phyloP scores from a whole-genome alignment of 1,140 invertebrate species.

The Caenorhabditis inopinata region DNA sequence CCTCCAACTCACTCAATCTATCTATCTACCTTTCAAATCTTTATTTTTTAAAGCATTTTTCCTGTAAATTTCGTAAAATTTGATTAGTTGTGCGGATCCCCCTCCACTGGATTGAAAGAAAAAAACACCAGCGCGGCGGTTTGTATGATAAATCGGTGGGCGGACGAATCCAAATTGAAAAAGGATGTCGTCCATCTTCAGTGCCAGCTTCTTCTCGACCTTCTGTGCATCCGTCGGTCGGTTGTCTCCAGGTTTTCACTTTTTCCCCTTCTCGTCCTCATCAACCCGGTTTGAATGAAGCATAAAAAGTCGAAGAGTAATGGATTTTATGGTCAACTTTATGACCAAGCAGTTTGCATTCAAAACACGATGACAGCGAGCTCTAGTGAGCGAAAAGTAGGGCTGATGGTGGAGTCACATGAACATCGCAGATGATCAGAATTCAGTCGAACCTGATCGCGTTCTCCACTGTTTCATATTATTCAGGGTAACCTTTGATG shows the following conservation, averaged over 20 bases:
- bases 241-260: too few relatives aligned
- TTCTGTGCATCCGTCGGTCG: too few relatives aligned
- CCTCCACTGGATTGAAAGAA: not conserved
- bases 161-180: not conserved
- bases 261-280: not conserved
- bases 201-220: too few relatives aligned
- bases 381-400: too few relatives aligned
- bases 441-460: too few relatives aligned
- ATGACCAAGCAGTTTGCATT: constrained; percentile 2
- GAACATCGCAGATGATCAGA: not conserved
- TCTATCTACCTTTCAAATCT: constrained; percentile 13
- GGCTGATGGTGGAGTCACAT: not conserved
- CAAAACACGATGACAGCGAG: not conserved
- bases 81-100: not conserved
- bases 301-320: constrained; percentile 7
- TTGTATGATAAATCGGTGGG: not conserved
- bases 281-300: not conserved
- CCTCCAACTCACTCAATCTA: not conserved
- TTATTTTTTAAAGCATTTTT: not conserved
- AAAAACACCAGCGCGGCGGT: not conserved
- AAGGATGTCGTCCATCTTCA: constrained; percentile 26
- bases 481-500: not conserved
- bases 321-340: constrained; percentile 28
- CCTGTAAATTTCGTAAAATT: not conserved
- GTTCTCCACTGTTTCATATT: not conserved